Percentiles rank a stretch among this genome's conserved stretches.
phyloP scores from a whole-genome alignment of 2,797 vertebrate species.

The Hafferia zeledoni region DNA sequence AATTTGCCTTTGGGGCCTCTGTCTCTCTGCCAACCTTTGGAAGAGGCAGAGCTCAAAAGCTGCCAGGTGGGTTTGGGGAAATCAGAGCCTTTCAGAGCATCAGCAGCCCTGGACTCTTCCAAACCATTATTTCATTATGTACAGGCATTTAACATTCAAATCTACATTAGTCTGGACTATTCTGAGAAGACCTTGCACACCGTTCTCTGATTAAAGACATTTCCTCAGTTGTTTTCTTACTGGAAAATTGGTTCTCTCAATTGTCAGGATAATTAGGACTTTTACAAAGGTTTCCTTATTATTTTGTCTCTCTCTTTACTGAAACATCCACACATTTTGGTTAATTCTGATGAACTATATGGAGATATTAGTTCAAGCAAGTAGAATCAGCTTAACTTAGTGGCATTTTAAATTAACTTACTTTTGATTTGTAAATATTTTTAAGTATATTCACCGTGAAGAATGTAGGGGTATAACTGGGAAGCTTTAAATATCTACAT shows the following conservation, averaged over 20 bases:
- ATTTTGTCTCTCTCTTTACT: not conserved
- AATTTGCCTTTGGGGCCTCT: not conserved
- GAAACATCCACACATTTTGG: not conserved
- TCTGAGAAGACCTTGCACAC: not conserved
- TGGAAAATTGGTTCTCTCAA: constrained; percentile 15
- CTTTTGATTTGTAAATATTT: constrained; percentile 3
- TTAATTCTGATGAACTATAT: not conserved
- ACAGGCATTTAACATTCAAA: not conserved
- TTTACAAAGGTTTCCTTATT: not conserved
- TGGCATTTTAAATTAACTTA: not conserved
- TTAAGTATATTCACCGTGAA: not conserved
- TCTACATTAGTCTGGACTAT: not conserved
- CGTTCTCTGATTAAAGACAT: not conserved
- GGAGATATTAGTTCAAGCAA: not conserved
- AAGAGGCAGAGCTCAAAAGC: not conserved
- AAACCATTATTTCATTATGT: not conserved
- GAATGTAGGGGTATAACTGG: not conserved
- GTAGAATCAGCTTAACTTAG: not conserved
- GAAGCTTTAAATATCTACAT: not conserved
- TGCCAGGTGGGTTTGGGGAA: not conserved
- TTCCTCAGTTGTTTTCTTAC: not conserved
- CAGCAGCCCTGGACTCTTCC: not conserved
- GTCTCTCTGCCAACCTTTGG: not conserved
- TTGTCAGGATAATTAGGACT: not conserved
- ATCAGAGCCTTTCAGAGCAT: not conserved